Percentiles rank a stretch among this genome's conserved stretches.
Evolutionary conservation across 1,140 invertebrate genomes (phyloP).

Genomic region (Microplitis mediator): DNA sequence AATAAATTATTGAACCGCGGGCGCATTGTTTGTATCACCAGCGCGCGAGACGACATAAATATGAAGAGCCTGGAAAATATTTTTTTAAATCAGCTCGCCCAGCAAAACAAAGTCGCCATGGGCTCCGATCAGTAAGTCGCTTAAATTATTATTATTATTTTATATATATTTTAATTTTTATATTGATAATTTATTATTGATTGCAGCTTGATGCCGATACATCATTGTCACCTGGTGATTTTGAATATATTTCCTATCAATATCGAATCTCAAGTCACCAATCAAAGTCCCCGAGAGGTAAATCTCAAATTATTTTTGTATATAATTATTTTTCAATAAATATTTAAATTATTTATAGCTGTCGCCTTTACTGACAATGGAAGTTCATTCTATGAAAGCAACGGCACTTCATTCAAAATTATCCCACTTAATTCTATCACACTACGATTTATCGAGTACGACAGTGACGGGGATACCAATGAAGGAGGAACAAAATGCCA

Average conservation of each 20-base stretch:
- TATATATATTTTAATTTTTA: conserved; percentile 16
- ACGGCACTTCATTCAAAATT: conserved; percentile 68
- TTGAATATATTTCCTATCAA: conserved; percentile 86
- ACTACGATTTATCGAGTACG: conserved; percentile 92
- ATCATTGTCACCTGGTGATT: conserved; percentile 87
- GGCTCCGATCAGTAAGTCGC: conserved; percentile 65
- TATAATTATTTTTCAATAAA: conserved; percentile 19
- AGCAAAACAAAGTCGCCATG: conserved; percentile 80
- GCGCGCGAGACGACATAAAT: conserved; percentile 81
- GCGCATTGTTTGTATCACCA: conserved; percentile 87
- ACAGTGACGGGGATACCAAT: conserved; percentile 98
- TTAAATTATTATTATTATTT: conserved; percentile 39
- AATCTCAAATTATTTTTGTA: conserved; percentile 17
- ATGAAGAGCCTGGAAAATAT: conserved; percentile 85
- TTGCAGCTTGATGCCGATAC: conserved; percentile 74
- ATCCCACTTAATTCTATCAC: conserved; percentile 77
- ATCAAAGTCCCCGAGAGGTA: conserved; percentile 70
- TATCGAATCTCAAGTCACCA: conserved; percentile 74
- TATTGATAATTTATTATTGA: conserved; percentile 30
- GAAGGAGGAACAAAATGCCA: conserved; percentile 99
- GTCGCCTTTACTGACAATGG: conserved; percentile 69
- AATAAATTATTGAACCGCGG: conserved; percentile 71
- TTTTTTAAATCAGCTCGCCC: conserved; percentile 76
- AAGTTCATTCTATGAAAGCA: conserved; percentile 75
- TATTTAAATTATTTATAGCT: conserved; percentile 57